These are phyloP conservation scores for Micropterix aruncella DNA, from an alignment of 2,888 invertebrate genomes.

Conservation along the genomic window DNA sequence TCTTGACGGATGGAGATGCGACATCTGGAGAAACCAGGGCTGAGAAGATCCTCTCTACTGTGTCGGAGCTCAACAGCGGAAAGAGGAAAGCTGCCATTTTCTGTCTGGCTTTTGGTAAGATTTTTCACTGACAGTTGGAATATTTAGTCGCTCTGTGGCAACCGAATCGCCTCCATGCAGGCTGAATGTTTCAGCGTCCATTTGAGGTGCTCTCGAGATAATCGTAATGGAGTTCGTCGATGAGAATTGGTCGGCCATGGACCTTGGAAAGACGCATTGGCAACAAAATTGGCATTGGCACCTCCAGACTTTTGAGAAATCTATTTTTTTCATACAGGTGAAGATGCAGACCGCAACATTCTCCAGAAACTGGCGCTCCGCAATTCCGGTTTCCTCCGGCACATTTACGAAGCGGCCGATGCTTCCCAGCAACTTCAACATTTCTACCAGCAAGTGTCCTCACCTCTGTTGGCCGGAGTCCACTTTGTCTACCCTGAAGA, in stretches of 20 bases:
- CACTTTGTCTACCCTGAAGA: slow-evolving; percentile 32
- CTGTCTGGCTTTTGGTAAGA: slow-evolving; percentile 51
- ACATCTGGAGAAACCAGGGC: slow-evolving; percentile 41
- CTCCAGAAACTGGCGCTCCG: slow-evolving; percentile 34
- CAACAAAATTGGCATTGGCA: neutral
- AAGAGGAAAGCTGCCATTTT: slow-evolving; percentile 39
- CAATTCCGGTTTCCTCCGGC: slow-evolving; percentile 38
- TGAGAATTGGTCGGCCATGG: too few species aligned
- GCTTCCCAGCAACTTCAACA: slow-evolving; percentile 36
- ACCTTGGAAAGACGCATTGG: too few species aligned
- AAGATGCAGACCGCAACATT: slow-evolving; percentile 36
- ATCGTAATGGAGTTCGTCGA: too few species aligned
- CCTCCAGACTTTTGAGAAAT: neutral
- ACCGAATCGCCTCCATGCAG: too few species aligned
- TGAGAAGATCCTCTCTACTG: slow-evolving; percentile 33
- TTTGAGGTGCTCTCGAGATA: too few species aligned
- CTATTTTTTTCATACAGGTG: slow-evolving; percentile 15
- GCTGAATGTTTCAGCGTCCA: too few species aligned
- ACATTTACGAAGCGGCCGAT: slow-evolving; percentile 42
- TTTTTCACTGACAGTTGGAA: too few species aligned
- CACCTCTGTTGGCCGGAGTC: slow-evolving; percentile 38
- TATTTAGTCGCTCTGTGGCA: too few species aligned
- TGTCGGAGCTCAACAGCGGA: slow-evolving; percentile 36
- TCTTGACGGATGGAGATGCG: slow-evolving; percentile 53
- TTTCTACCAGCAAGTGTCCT: slow-evolving; percentile 39